Evolutionary conservation across 2,888 invertebrate species (phyloP).

Genomic region (Spodoptera littoralis): DNA sequence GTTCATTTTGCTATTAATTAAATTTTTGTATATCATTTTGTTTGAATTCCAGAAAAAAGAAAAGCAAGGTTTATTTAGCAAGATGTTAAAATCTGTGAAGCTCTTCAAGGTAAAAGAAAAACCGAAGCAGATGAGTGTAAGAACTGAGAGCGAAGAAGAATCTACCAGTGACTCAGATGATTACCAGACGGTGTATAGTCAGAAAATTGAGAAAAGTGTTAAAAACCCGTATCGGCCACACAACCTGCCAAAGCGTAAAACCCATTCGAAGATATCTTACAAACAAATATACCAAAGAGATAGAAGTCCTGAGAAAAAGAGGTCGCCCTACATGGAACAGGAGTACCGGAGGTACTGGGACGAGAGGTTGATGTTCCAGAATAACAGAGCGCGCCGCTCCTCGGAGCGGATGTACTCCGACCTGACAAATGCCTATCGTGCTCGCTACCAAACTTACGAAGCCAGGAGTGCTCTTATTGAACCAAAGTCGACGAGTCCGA

Average conservation of each 20-base stretch:
- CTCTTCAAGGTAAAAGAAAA: conserved; percentile 67
- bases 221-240: conserved; percentile 30
- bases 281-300: conserved; percentile 49
- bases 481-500: conserved; percentile 12
- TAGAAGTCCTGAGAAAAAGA: conserved; percentile 54
- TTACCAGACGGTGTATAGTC: conserved; percentile 74
- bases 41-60: conserved; percentile 53
- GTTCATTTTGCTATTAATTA: background rate
- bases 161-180: conserved; percentile 69
- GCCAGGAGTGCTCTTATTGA: conserved; percentile 63
- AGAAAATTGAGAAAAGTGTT: conserved; percentile 51
- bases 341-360: conserved; percentile 75
- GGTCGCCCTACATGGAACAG: conserved; percentile 74
- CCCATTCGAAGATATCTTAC: conserved; percentile 64
- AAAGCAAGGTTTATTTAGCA: conserved; percentile 69
- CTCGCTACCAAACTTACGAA: conserved; percentile 67
- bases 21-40: conserved; percentile 6
- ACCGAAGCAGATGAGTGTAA: conserved; percentile 28
- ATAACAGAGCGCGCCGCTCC: conserved; percentile 50
- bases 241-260: conserved; percentile 45
- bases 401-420: conserved; percentile 50
- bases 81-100: conserved; percentile 68
- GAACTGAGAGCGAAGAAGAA: conserved; percentile 54
- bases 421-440: conserved; percentile 5
- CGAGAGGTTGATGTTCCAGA: conserved; percentile 69